Percentiles rank a stretch among this genome's conserved stretches.
phyloP scores from a whole-genome alignment of 2,113 vertebrate species.

The Cebidichthys violaceus region DNA sequence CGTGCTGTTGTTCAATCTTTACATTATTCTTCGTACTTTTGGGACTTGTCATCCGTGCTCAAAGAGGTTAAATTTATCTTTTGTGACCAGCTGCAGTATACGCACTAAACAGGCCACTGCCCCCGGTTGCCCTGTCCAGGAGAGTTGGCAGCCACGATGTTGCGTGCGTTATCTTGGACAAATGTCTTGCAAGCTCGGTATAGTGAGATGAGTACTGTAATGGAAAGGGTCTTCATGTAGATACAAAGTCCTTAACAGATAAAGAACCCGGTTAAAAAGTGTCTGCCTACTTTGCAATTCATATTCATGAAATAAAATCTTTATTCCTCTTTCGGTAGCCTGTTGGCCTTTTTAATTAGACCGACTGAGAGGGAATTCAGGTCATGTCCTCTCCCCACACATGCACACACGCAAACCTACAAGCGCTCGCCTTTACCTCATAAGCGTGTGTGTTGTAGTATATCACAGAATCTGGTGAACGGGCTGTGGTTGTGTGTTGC shows the following conservation, averaged over 20 bases:
- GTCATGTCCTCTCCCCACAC: slow-evolving; percentile 15
- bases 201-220: too few relatives aligned
- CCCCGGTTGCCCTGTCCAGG: too few relatives aligned
- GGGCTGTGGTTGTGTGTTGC: slow-evolving; percentile 9
- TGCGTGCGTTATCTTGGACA: too few relatives aligned
- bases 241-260: not conserved
- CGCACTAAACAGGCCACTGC: too few relatives aligned
- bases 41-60: not conserved
- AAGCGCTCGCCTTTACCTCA: not conserved
- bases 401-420: slow-evolving; percentile 2
- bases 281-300: not conserved
- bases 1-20: not conserved
- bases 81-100: too few relatives aligned
- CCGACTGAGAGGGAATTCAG: slow-evolving; percentile 26
- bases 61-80: too few relatives aligned
- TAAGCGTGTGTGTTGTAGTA: not conserved
- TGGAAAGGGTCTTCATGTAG: too few relatives aligned
- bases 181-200: too few relatives aligned
- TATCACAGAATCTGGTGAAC: not conserved
- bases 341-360: slow-evolving; percentile 36
- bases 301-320: slow-evolving; percentile 26
- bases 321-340: slow-evolving; percentile 2
- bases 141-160: too few relatives aligned
- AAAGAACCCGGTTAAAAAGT: not conserved
- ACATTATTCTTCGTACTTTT: not conserved